Base-by-base conservation (phyloP, 2,888 invertebrate species). In the Sarcophaga rosellei region DNA sequence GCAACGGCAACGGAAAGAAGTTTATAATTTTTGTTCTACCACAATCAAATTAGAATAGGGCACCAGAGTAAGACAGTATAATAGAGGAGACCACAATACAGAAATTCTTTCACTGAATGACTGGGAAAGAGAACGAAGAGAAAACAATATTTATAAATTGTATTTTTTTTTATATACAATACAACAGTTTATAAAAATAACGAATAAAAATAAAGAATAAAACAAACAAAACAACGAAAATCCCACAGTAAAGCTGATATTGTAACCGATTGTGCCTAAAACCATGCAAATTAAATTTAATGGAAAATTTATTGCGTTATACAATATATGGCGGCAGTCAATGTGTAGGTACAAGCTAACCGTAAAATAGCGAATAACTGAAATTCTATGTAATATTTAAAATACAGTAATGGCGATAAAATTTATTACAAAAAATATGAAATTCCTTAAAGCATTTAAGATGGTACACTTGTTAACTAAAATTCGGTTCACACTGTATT, bases 221-320 rank as follows among this genome's bases (percentile, higher is more conserved):
- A 80, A 84, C 57, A 85, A 84, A 74, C 25, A 79, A 79, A 69
- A 45, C 77, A 69, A 63, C 8, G 17, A 70, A 81, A 86, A 81
- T 81, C 84, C 84, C 78, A 77, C 66, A 77, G 61, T 84, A 66
- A 86, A 84, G 69, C 81, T 70, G 77, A 80, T 77, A 74, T 81
- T 86, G 81, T 86, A 81, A 78, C 69, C 81, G 85, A 85, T 86
- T 86, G 78, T 72, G 84, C 87, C 86, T 86, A 85, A 88, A 88
- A 87, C 87, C 88, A 88, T 85, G 86, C 66, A 88, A 88, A 88
- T 88, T 88, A 88, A 88, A 88, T 88, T 88, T 86, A 88, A 88
- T 88, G 87, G 88, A 87, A 87, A 86, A 87, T 87, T 88, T 87
- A 87, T 88, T 88, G 81, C 82, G 77, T 77, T 81, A 69, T 57